Evolutionary conservation across 2,113 vertebrate species (phyloP).

Genomic region (Salminus brasiliensis): DNA sequence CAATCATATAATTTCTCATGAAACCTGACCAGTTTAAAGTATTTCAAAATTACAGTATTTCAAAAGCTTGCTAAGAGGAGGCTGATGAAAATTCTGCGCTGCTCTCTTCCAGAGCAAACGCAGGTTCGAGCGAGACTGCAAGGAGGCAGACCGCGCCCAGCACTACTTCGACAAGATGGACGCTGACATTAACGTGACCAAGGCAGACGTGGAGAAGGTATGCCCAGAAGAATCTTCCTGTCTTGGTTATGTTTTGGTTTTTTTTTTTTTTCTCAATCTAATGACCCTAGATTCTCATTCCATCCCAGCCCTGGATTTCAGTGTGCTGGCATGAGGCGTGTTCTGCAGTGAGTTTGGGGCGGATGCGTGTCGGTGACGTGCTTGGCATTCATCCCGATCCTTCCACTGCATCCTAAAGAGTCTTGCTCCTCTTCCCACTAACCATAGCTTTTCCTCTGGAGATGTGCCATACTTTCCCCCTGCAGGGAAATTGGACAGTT

Average conservation of each 20-base stretch:
- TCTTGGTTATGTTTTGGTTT: too few relatives aligned
- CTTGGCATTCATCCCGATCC: conserved; percentile 25
- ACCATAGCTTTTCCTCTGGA: conserved; percentile 30
- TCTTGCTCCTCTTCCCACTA: conserved; percentile 23
- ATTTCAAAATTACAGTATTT: too few relatives aligned
- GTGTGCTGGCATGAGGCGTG: neutral
- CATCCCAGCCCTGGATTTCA: conserved; percentile 18
- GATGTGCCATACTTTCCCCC: conserved; percentile 27
- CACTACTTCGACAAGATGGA: conserved; percentile 94
- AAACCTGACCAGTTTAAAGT: too few relatives aligned
- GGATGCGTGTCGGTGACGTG: conserved; percentile 33
- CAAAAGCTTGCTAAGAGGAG: too few relatives aligned
- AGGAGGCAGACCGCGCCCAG: conserved; percentile 92
- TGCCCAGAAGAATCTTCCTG: conserved; percentile 7
- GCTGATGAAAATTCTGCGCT: neutral
- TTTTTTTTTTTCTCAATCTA: neutral
- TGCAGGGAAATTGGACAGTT: conserved; percentile 51
- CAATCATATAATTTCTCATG: too few relatives aligned
- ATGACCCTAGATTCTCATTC: neutral
- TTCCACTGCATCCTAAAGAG: conserved; percentile 30
- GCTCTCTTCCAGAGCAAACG: conserved; percentile 78
- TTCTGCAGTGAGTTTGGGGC: conserved; percentile 33
- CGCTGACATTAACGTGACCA: conserved; percentile 90
- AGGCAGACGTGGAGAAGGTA: conserved; percentile 96
- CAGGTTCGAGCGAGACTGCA: conserved; percentile 93